A percentile compares a stretch with the other conserved stretches of the same genome.
Conservation (phyloP, 2,113 vertebrate species). For the Hypanus sabinus region DNA sequence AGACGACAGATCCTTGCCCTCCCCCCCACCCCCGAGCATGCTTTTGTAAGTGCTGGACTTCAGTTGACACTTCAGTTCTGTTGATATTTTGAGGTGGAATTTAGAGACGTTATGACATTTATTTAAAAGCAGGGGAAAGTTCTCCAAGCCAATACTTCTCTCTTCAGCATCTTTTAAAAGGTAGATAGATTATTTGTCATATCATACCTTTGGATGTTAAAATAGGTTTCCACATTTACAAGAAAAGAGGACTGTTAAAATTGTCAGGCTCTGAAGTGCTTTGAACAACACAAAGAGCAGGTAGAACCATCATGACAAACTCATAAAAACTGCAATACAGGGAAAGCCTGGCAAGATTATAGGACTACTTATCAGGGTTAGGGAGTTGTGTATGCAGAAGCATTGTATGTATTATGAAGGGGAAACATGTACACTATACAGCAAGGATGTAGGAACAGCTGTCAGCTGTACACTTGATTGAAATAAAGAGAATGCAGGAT, state of each 20-base stretch:
- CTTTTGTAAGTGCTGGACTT: background rate
- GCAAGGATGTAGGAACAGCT: background rate
- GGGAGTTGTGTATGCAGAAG: background rate
- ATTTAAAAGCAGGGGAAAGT: background rate
- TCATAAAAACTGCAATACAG: background rate
- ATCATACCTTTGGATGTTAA: background rate
- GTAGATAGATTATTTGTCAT: background rate
- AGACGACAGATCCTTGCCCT: background rate
- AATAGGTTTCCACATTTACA: background rate
- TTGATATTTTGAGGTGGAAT: too few relatives aligned
- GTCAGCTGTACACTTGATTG: background rate
- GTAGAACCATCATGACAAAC: too few relatives aligned
- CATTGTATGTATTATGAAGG: too few relatives aligned
- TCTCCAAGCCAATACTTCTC: background rate
- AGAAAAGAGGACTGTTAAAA: background rate
- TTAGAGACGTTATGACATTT: background rate
- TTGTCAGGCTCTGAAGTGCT: background rate
- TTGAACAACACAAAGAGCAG: background rate
- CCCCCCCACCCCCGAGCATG: too few relatives aligned
- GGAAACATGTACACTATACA: background rate
- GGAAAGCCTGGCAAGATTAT: constrained; percentile 8
- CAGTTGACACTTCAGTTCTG: background rate
- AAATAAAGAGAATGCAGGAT: background rate
- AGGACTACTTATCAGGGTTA: background rate
- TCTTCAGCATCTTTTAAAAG: background rate